Base-by-base conservation (phyloP, 1,140 invertebrate genomes). In the Drosophila miranda region DNA sequence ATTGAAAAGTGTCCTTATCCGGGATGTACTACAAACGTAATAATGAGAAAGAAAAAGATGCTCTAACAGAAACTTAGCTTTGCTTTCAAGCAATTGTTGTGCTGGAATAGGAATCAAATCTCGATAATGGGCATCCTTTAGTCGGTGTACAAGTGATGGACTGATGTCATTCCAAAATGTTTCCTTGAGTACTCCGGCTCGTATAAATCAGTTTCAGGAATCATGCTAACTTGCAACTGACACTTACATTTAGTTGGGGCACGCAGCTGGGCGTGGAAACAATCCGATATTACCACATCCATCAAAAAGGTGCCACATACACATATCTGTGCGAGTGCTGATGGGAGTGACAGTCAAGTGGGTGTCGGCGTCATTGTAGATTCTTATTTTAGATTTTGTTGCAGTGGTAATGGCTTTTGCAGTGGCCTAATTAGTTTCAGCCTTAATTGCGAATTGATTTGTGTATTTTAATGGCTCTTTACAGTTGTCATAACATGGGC, bases 401-500 rank as follows among this genome's bases (percentile, higher is more conserved):
- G 42, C 28, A 50, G 13, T 23, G 51, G 19, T 34, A 38, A 68
- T 68, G 46, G 50, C 64, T 67, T 68, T 68, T 26, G 26, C 19
- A 42, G 62, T 48, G 63, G 50, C 34, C 42, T 68, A 68, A 68
- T 68, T 68, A 67, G 64, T 46, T 66, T 48, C 0, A 30, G 14
- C 28, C 6, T 9, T 51, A 19, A 41, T 9, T 38, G 34, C 9
- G 34, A 38, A 38, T 38, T 38, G 34, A 38, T 38, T 38, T 38
- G 34, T 38, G 34, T 52, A 28, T 30, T 19, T 57, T 46, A 19
- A 66, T 57, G 6, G 9, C 44, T 69, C 34, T 11, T 86, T 77
- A 50, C 73, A 90, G 89, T 79, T 75, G 55, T 68, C 69, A 43
- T 89, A 90, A 82, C 83, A 90, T 90, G 89, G 89, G 86, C 86